Percentiles rank a stretch among this genome's conserved stretches.
phyloP scores from a whole-genome alignment of 2,113 vertebrate species.

The Pogonocichla stellata region DNA sequence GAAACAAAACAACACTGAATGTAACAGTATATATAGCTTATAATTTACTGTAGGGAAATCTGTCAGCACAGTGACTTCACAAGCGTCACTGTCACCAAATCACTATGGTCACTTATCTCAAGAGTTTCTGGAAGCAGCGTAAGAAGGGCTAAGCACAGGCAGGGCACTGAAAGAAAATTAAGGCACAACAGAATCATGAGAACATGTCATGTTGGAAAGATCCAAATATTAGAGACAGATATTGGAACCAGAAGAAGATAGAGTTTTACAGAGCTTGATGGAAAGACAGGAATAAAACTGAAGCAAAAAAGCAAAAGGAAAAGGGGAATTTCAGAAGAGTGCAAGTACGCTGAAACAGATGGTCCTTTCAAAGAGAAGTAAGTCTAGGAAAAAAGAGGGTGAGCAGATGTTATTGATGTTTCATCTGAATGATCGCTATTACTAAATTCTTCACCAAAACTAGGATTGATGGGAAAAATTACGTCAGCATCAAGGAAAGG shows the following conservation, averaged over 20 bases:
- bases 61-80: neutral
- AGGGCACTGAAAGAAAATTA: neutral
- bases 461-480: neutral
- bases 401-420: constrained; percentile 24
- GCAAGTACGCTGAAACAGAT: constrained; percentile 32
- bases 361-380: neutral
- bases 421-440: neutral
- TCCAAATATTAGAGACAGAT: neutral
- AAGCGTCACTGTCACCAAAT: neutral
- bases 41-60: neutral
- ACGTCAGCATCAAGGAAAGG: neutral
- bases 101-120: neutral
- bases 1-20: neutral
- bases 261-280: neutral
- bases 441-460: constrained; percentile 38
- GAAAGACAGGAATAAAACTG: neutral
- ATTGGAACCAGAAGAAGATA: neutral
- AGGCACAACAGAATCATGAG: neutral
- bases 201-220: neutral
- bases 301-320: neutral
- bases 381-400: neutral
- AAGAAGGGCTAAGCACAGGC: neutral
- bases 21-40: neutral
- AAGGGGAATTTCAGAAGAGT: neutral
- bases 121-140: neutral